A percentile compares a stretch with the other conserved stretches of the same genome.
phyloP scores from a whole-genome alignment of 53 echinoderm and acorn worm genomes.

The Stichopus horrens region DNA sequence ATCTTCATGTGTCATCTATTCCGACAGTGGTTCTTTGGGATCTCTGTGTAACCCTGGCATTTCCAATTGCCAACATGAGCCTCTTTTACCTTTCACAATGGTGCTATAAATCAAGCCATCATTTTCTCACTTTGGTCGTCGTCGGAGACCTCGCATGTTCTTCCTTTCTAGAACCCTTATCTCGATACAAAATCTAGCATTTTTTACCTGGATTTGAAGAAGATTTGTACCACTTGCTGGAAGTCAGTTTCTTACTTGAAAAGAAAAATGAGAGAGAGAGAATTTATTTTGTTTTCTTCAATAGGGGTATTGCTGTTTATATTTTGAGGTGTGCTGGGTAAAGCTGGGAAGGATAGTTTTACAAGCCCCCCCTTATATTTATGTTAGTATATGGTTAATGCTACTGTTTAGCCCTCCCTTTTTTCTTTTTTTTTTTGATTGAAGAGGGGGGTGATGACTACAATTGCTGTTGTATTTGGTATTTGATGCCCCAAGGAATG shows the following conservation, averaged over 20 bases:
- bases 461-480: too few relatives aligned
- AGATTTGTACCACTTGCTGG: background rate
- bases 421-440: too few relatives aligned
- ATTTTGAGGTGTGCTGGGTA: background rate
- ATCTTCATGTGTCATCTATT: background rate
- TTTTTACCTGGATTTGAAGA: background rate
- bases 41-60: background rate
- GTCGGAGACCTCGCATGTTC: background rate
- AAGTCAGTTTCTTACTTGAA: too few relatives aligned
- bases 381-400: too few relatives aligned
- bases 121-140: background rate
- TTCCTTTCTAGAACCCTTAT: background rate
- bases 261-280: too few relatives aligned
- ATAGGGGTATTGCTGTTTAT: background rate
- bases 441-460: too few relatives aligned
- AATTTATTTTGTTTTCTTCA: background rate
- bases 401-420: too few relatives aligned
- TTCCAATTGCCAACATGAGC: background rate
- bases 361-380: background rate
- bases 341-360: background rate
- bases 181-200: background rate
- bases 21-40: background rate
- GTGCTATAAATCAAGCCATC: background rate
- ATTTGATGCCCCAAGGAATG: too few relatives aligned
- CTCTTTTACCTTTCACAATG: background rate